phyloP scores from a whole-genome alignment of 2,888 invertebrate genomes.

The Encarsia formosa region DNA sequence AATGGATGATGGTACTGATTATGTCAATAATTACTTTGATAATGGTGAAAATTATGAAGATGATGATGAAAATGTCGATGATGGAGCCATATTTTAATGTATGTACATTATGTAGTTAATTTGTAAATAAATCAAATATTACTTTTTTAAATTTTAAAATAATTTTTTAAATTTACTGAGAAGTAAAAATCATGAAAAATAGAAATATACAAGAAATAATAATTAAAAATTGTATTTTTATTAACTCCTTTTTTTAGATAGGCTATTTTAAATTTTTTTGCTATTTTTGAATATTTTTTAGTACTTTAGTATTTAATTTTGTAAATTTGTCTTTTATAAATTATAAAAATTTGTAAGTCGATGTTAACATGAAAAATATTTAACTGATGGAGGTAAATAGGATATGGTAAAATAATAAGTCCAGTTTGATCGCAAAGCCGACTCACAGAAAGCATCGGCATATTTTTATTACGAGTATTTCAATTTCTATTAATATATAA shows the following conservation, averaged over 20 bases:
- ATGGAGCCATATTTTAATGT: slow-evolving; percentile 71
- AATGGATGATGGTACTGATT: slow-evolving; percentile 85
- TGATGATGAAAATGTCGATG: slow-evolving; percentile 80
- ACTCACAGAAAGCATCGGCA: slow-evolving; percentile 45
- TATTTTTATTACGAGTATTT: slow-evolving; percentile 50
- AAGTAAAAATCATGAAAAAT: not conserved
- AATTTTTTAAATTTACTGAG: not conserved
- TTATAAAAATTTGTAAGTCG: too few relatives aligned
- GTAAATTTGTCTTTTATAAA: too few relatives aligned
- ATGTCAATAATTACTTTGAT: slow-evolving; percentile 82
- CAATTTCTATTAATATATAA: slow-evolving; percentile 49
- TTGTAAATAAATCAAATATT: slow-evolving; percentile 17
- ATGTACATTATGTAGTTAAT: slow-evolving; percentile 3
- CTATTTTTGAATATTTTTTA: too few relatives aligned
- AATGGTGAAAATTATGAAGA: slow-evolving; percentile 84
- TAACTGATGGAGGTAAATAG: too few relatives aligned
- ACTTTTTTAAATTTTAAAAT: not conserved
- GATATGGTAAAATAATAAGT: not conserved
- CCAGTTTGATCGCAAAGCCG: slow-evolving; percentile 22
- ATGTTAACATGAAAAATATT: too few relatives aligned
- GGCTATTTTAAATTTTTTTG: too few relatives aligned
- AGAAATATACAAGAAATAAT: too few relatives aligned
- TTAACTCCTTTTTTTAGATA: too few relatives aligned
- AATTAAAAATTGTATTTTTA: too few relatives aligned
- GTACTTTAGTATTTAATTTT: too few relatives aligned